phyloP scores from a whole-genome alignment of 2,888 invertebrate genomes.

The Eupithecia centaureata region DNA sequence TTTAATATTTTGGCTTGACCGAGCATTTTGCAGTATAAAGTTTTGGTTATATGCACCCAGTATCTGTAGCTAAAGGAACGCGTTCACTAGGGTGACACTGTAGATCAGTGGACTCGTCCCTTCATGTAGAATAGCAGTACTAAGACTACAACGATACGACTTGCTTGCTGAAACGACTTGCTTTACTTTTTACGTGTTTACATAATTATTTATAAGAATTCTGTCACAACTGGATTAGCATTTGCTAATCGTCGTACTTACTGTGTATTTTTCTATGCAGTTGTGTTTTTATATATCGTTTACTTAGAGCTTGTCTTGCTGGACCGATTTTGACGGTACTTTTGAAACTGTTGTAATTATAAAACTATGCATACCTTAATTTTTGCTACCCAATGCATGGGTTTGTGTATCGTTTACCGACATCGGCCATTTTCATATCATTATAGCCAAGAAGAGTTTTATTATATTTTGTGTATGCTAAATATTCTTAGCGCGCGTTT shows the following conservation, averaged over 20 bases:
- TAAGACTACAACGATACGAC: conserved; percentile 55
- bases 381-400: conserved; percentile 11
- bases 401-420: conserved; percentile 17
- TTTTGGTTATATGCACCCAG: conserved; percentile 10
- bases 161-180: conserved; percentile 69
- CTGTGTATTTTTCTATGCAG: conserved; percentile 58
- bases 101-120: conserved; percentile 2
- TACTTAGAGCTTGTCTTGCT: conserved; percentile 36
- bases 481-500: background rate
- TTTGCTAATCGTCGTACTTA: conserved; percentile 36
- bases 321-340: conserved; percentile 32
- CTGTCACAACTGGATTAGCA: conserved; percentile 50
- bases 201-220: conserved; percentile 44
- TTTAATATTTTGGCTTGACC: background rate
- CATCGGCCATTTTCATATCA: conserved; percentile 16
- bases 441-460: background rate
- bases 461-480: background rate
- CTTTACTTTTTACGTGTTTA: conserved; percentile 51
- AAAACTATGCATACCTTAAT: conserved; percentile 18
- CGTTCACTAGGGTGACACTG: conserved; percentile 1
- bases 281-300: conserved; percentile 31
- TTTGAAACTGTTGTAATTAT: conserved; percentile 21
- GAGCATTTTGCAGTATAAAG: background rate
- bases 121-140: conserved; percentile 22
- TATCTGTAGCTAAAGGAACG: conserved; percentile 19